phyloP scores from a whole-genome alignment of 2,888 invertebrate genomes.

The Camponotus fellah region DNA sequence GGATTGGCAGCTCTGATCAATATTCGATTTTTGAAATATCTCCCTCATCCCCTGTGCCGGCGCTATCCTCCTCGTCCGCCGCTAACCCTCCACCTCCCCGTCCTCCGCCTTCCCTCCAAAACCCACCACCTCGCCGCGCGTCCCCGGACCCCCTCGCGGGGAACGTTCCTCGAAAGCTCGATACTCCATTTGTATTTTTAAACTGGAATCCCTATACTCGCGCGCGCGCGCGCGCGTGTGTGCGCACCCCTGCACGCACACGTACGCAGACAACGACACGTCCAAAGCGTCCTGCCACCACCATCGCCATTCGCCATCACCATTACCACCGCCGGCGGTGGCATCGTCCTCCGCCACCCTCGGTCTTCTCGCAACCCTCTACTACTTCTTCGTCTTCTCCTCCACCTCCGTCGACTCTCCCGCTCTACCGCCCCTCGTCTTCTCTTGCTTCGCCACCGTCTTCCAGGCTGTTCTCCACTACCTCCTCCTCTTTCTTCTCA shows the following conservation, averaged over 20 bases:
- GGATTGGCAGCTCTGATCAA: conserved; percentile 85
- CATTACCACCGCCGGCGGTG: conserved; percentile 80
- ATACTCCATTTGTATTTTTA: conserved; percentile 86
- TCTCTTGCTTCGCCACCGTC: conserved; percentile 39
- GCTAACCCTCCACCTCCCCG: conserved; percentile 59
- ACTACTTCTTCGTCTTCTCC: conserved; percentile 60
- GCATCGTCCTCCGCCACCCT: conserved; percentile 71
- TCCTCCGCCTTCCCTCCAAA: conserved; percentile 63
- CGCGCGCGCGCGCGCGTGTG: conserved; percentile 66
- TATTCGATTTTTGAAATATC: conserved; percentile 86
- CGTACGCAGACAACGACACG: conserved; percentile 60
- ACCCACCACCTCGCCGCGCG: conserved; percentile 68
- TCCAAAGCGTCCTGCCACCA: conserved; percentile 79
- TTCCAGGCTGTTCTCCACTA: conserved; percentile 52
- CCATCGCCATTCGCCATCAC: conserved; percentile 83
- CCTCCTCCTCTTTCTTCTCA: conserved; percentile 54
- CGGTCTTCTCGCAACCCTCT: conserved; percentile 68
- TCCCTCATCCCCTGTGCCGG: conserved; percentile 77
- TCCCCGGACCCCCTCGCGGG: conserved; percentile 70
- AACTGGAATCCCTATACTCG: conserved; percentile 84
- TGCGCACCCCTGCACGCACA: conserved; percentile 35
- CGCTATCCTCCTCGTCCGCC: conserved; percentile 74
- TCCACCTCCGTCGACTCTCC: conserved; percentile 44
- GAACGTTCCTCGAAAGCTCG: conserved; percentile 83
- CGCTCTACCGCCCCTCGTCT: conserved; percentile 29